Conservation (phyloP, 2,113 vertebrate genomes). For the Lophura nycthemera region DNA sequence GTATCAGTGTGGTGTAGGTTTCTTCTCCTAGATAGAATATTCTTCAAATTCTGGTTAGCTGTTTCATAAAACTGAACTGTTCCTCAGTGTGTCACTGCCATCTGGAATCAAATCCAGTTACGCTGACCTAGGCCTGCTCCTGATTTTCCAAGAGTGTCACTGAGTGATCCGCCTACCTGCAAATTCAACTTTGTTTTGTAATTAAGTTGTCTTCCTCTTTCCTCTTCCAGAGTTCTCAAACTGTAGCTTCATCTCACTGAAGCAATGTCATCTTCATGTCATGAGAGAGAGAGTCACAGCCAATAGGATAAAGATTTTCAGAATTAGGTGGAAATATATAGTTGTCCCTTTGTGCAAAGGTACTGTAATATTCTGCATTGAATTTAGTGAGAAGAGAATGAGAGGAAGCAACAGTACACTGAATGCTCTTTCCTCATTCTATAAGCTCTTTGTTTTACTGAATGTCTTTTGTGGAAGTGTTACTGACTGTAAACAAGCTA, state of each 20-base stretch:
- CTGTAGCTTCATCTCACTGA: neutral
- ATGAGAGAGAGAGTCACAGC: neutral
- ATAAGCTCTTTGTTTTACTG: neutral
- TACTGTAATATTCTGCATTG: constrained; percentile 20
- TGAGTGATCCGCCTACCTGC: neutral
- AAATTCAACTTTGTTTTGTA: neutral
- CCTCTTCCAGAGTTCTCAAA: neutral
- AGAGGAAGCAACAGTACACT: neutral
- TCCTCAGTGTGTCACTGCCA: neutral
- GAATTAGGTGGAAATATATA: constrained; percentile 1
- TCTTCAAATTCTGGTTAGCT: neutral
- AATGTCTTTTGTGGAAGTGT: constrained; percentile 10
- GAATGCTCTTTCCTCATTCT: constrained; percentile 5
- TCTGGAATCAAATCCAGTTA: neutral
- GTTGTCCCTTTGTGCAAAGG: neutral
- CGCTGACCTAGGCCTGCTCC: neutral
- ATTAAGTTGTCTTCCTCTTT: neutral
- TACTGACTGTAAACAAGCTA: neutral
- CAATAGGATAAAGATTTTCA: neutral
- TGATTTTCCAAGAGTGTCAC: neutral
- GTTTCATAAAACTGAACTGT: neutral
- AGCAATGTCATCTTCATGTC: neutral
- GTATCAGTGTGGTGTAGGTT: neutral
- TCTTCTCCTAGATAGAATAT: neutral
- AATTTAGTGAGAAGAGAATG: constrained; percentile 33